These are phyloP conservation scores for Merluccius polli DNA, from an alignment of 2,797 vertebrate species.

Conservation along the genomic window DNA sequence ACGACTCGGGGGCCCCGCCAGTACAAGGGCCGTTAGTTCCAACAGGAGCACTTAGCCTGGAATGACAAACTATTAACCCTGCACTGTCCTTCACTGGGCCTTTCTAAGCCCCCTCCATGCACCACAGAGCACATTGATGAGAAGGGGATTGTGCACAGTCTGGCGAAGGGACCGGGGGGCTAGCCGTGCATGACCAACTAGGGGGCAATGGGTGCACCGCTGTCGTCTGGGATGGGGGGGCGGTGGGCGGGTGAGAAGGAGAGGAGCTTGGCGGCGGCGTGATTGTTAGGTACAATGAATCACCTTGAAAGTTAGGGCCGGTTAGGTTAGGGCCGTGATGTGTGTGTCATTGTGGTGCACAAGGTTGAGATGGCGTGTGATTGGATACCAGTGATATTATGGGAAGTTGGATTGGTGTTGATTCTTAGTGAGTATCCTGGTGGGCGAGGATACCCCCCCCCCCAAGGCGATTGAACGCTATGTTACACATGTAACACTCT, in stretches of 20 bases:
- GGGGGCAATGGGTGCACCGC: neutral
- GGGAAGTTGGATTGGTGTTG: no score
- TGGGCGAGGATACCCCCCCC: no score
- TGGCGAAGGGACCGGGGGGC: neutral
- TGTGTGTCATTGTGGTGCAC: neutral
- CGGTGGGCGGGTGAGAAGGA: neutral
- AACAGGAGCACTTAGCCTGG: slow-evolving; percentile 18
- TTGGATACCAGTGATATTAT: no score
- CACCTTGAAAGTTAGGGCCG: neutral
- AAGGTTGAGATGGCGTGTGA: no score
- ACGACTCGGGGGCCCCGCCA: neutral
- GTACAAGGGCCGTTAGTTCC: slow-evolving; percentile 10
- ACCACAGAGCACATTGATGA: neutral
- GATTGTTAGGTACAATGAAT: neutral
- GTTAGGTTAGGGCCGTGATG: no score
- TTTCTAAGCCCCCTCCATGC: neutral
- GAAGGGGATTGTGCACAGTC: neutral
- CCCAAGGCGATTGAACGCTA: no score
- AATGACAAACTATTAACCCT: slow-evolving; percentile 22
- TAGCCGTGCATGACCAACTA: neutral
- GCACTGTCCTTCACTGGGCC: slow-evolving; percentile 10
- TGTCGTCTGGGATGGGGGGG: neutral
- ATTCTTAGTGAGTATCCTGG: no score
- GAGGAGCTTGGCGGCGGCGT: neutral
- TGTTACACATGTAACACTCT: no score